phyloP scores from a whole-genome alignment of 2,113 vertebrate genomes.

The Chaetops frenatus region DNA sequence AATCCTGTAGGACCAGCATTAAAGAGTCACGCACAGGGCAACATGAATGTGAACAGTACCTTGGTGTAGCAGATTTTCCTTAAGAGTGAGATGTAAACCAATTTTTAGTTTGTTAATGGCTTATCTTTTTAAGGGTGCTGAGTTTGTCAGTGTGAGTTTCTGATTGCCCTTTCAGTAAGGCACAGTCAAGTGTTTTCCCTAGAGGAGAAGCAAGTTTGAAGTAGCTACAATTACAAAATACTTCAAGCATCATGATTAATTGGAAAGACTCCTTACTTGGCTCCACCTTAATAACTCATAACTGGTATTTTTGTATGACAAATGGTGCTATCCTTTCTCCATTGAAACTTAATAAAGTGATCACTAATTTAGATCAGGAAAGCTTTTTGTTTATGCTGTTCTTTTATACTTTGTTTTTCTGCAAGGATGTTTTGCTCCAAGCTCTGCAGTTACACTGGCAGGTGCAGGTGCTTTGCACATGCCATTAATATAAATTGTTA shows the following conservation, averaged over 20 bases:
- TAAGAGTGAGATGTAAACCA: neutral
- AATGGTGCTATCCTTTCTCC: neutral
- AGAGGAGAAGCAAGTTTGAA: neutral
- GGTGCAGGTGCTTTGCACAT: neutral
- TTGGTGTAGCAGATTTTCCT: neutral
- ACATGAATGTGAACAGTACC: neutral
- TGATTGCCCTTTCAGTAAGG: neutral
- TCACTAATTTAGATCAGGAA: neutral
- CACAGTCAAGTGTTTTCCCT: neutral
- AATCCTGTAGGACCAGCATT: neutral
- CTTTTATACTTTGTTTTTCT: neutral
- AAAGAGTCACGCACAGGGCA: neutral
- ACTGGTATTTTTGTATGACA: neutral
- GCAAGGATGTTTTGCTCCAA: neutral
- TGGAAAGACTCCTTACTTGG: neutral
- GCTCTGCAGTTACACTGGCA: fast-evolving
- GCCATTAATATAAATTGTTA: neutral
- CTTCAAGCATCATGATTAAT: neutral
- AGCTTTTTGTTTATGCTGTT: neutral
- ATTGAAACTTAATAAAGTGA: neutral
- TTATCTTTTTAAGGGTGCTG: neutral
- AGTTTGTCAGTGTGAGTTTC: neutral
- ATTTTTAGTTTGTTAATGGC: neutral
- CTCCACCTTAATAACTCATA: neutral
- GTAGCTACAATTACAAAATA: neutral